Evolutionary conservation across 2,113 vertebrate species (phyloP).

Genomic region (Narcine bancroftii): DNA sequence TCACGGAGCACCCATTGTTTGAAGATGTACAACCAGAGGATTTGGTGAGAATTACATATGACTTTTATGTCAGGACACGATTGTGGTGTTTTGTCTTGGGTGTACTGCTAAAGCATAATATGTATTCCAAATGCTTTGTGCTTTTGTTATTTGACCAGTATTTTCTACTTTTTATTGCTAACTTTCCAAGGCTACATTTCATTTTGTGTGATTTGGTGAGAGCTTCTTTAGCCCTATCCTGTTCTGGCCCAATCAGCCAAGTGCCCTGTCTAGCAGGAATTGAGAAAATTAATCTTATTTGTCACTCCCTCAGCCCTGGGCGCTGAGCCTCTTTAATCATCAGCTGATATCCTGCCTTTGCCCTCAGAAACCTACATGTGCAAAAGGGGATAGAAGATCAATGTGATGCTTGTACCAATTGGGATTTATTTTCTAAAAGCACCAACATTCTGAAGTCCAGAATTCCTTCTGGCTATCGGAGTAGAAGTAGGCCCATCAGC

Average conservation of each 20-base stretch:
- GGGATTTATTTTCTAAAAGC: background rate
- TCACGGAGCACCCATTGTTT: slow-evolving; percentile 75
- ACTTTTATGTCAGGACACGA: background rate
- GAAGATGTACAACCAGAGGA: slow-evolving; percentile 62
- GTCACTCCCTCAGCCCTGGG: background rate
- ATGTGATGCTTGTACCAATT: too few relatives aligned
- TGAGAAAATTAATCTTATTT: background rate
- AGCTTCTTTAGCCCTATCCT: background rate
- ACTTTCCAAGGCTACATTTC: background rate
- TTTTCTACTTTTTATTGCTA: background rate
- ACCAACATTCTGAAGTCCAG: background rate
- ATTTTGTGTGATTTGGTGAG: background rate
- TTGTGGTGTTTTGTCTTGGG: background rate
- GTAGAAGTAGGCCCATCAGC: too few relatives aligned
- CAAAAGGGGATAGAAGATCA: background rate
- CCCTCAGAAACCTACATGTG: background rate
- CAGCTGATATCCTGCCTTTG: background rate
- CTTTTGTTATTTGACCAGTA: background rate
- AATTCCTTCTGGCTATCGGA: too few relatives aligned
- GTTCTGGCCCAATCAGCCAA: background rate
- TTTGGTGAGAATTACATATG: slow-evolving; percentile 57
- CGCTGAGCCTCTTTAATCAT: background rate
- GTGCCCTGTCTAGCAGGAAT: background rate
- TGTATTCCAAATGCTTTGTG: background rate
- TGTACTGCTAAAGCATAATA: background rate